Evolutionary conservation across 1,140 invertebrate species (phyloP).

Genomic region (Calliopsis andreniformis): DNA sequence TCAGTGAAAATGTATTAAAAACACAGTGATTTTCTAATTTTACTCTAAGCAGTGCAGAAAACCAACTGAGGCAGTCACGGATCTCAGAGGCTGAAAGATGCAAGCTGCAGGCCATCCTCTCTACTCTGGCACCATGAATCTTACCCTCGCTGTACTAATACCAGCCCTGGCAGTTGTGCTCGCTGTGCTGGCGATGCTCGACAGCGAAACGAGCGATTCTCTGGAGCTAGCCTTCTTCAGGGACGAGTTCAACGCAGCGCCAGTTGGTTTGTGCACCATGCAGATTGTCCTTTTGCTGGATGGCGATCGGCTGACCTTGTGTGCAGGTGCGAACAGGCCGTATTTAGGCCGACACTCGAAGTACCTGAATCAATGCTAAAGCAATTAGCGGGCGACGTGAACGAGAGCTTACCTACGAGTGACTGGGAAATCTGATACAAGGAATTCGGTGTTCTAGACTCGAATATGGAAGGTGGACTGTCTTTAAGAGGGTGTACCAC

Average conservation of each 20-base stretch:
- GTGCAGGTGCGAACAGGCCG: slow-evolving; percentile 95
- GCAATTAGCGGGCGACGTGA: slow-evolving; percentile 6
- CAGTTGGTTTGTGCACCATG: slow-evolving; percentile 84
- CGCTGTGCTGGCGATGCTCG: slow-evolving; percentile 86
- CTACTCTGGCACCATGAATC: slow-evolving; percentile 81
- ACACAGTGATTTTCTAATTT: slow-evolving; percentile 5
- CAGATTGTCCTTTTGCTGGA: slow-evolving; percentile 86
- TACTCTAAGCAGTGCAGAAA: neutral
- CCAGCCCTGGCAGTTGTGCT: slow-evolving; percentile 70
- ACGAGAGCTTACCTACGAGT: no score
- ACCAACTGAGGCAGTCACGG: slow-evolving; percentile 1
- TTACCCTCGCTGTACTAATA: slow-evolving; percentile 85
- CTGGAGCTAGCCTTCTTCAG: slow-evolving; percentile 89
- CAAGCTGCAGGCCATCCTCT: slow-evolving; percentile 27
- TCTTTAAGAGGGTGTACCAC: no score
- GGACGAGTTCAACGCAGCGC: slow-evolving; percentile 81
- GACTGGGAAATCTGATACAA: no score
- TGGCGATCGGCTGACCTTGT: slow-evolving; percentile 92
- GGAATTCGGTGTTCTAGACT: no score
- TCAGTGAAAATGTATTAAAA: neutral
- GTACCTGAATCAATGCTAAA: slow-evolving; percentile 86
- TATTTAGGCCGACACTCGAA: slow-evolving; percentile 95
- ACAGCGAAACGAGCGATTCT: slow-evolving; percentile 91
- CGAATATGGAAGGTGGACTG: no score
- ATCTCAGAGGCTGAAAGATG: slow-evolving; percentile 12